Percentiles rank a stretch among this genome's conserved stretches.
These are phyloP conservation scores for Latrodectus elegans DNA, from an alignment of 2,888 invertebrate species.

Conservation along the genomic window DNA sequence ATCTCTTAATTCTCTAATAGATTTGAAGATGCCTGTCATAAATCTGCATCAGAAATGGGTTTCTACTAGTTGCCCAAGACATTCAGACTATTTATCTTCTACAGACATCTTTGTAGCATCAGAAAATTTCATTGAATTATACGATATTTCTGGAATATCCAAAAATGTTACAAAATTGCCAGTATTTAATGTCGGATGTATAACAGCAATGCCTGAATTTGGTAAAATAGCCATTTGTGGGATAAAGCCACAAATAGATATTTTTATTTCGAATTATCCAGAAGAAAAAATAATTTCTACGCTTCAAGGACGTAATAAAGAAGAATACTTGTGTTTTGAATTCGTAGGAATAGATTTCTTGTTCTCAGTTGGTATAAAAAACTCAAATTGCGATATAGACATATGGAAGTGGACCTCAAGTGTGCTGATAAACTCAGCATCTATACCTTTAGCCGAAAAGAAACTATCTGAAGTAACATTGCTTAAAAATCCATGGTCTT, in stretches of 20 bases:
- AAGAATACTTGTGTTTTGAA: neutral
- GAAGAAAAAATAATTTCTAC: neutral
- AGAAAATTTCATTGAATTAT: too few relatives aligned
- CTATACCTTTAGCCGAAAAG: neutral
- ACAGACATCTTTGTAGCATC: too few relatives aligned
- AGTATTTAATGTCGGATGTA: too few relatives aligned
- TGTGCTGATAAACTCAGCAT: neutral
- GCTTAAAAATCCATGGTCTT: neutral
- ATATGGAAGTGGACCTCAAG: neutral
- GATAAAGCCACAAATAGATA: neutral
- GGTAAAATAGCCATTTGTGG: neutral
- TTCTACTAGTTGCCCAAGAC: too few relatives aligned
- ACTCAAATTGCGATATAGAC: neutral
- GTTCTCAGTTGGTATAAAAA: neutral
- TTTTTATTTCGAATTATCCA: neutral
- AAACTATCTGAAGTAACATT: neutral
- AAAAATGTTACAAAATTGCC: too few relatives aligned
- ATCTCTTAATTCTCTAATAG: too few relatives aligned
- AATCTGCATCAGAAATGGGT: too few relatives aligned
- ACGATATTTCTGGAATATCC: too few relatives aligned
- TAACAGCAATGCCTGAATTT: neutral
- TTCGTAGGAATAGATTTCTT: conserved; percentile 2
- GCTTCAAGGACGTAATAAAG: neutral
- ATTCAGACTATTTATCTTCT: too few relatives aligned
- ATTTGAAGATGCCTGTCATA: too few relatives aligned